Percentiles rank a stretch among this genome's conserved stretches.
These are phyloP conservation scores for Trichechus manatus DNA, from an alignment of 2,113 vertebrate genomes.

Conservation along the genomic window DNA sequence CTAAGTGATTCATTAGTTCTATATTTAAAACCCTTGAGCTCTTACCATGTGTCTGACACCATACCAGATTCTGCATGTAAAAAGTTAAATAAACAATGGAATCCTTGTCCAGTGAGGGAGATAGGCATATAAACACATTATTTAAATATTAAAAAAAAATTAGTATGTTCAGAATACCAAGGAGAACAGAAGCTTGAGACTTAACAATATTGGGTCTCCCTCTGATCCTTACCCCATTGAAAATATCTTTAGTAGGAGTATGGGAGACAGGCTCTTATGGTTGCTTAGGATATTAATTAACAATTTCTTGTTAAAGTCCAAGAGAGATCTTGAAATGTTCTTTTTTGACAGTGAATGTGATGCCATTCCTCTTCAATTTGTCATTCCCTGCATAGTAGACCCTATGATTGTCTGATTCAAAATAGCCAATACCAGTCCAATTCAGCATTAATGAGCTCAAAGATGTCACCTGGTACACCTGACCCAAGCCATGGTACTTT, in stretches of 20 bases:
- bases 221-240: neutral
- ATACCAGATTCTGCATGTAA: neutral
- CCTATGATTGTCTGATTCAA: no score
- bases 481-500: no score
- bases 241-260: neutral
- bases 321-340: neutral
- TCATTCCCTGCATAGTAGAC: no score
- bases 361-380: no score
- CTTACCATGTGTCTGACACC: neutral
- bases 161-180: neutral
- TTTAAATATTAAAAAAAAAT: neutral
- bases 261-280: neutral
- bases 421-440: no score
- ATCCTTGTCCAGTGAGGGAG: neutral
- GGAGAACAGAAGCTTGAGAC: neutral
- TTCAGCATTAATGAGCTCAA: no score
- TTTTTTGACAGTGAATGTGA: no score
- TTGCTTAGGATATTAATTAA: neutral
- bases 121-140: neutral
- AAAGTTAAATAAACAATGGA: neutral
- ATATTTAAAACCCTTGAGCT: neutral
- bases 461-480: no score
- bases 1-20: neutral
- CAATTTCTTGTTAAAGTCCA: neutral
- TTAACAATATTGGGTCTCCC: neutral